Evolutionary conservation across 1,140 invertebrate genomes (phyloP).

Genomic region (Drosophila bocqueti): DNA sequence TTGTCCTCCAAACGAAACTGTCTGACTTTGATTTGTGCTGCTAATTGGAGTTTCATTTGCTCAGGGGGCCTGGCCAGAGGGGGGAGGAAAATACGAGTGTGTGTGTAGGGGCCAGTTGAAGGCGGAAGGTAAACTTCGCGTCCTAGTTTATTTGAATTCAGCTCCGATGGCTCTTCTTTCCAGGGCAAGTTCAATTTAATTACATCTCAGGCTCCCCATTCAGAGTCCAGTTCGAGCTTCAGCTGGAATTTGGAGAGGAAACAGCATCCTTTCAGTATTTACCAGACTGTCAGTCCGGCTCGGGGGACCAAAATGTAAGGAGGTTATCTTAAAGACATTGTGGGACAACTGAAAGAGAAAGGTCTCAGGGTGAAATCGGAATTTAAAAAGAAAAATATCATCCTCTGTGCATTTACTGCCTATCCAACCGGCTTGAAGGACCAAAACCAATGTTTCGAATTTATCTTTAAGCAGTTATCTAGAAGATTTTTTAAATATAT

Average conservation of each 20-base stretch:
- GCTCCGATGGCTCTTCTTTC: neutral
- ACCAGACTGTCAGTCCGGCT: neutral
- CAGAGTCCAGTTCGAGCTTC: neutral
- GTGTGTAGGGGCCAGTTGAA: neutral
- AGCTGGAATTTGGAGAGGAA: neutral
- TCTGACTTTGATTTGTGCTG: conserved; percentile 70
- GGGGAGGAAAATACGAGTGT: neutral
- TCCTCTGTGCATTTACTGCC: too few species aligned
- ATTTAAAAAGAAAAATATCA: too few species aligned
- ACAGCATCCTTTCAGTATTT: neutral
- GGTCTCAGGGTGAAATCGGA: too few species aligned
- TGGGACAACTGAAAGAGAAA: too few species aligned
- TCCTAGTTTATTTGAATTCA: conserved; percentile 35
- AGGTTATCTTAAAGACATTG: neutral
- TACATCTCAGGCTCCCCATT: conserved; percentile 8
- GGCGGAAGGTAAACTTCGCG: neutral
- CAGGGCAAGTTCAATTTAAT: conserved; percentile 38
- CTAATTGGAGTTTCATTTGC: conserved; percentile 74
- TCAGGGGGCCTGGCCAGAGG: neutral
- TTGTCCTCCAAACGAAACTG: conserved; percentile 36
- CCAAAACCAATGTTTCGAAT: too few species aligned
- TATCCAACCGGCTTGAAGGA: too few species aligned
- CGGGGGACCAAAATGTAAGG: neutral
- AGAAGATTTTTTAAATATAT: too few species aligned
- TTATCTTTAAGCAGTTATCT: too few species aligned